phyloP scores from a whole-genome alignment of 2,797 vertebrate genomes.

The Sebastiscus albofasciatus region DNA sequence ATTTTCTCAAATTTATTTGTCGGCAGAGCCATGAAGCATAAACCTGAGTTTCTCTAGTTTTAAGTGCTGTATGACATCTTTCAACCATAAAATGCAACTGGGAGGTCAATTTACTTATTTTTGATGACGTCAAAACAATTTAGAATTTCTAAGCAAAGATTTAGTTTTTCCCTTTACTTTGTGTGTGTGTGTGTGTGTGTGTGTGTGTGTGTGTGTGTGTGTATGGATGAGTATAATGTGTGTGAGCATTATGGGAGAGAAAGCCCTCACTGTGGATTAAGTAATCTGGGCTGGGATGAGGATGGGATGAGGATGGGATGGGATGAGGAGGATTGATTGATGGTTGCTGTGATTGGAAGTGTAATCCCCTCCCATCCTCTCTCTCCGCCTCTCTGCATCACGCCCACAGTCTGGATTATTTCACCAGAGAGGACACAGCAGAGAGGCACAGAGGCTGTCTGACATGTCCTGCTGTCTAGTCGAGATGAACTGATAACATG shows the following conservation, averaged over 20 bases:
- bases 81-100: too few species aligned
- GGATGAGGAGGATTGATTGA: conserved; percentile 47
- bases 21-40: too few species aligned
- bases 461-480: not conserved
- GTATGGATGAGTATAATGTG: not conserved
- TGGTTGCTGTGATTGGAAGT: conserved; percentile 46
- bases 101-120: not conserved
- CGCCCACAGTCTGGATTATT: conserved; percentile 68
- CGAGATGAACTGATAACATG: not conserved
- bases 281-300: conserved; percentile 14
- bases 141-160: not conserved
- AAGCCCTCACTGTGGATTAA: conserved; percentile 40
- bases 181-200: not conserved
- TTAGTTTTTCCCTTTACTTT: not conserved
- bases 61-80: too few species aligned
- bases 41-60: too few species aligned
- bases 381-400: conserved; percentile 1
- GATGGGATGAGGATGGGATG: conserved; percentile 9
- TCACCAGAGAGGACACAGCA: conserved; percentile 23
- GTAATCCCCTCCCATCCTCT: conserved; percentile 57
- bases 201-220: not conserved
- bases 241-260: not conserved
- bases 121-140: not conserved
- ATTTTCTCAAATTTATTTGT: too few species aligned
- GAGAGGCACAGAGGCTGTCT: not conserved